phyloP scores from a whole-genome alignment of 2,797 vertebrate species.

The Staurois parvus region DNA sequence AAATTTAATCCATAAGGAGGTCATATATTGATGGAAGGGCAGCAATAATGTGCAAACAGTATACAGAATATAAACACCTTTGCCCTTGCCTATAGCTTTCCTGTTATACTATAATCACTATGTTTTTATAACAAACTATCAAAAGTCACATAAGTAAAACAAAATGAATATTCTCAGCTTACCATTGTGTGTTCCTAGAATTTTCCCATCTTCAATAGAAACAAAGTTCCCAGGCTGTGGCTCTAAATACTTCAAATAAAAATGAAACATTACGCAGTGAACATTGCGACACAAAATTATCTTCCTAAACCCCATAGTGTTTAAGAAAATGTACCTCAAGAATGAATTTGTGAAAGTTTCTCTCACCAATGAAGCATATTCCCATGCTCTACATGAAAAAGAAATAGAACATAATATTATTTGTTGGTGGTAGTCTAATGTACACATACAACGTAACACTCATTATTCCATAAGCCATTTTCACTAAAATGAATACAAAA shows the following conservation, averaged over 20 bases:
- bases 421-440: background rate
- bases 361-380: conserved; percentile 94
- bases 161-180: conserved; percentile 29
- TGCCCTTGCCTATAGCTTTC: too few species aligned
- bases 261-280: conserved; percentile 6
- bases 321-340: conserved; percentile 81
- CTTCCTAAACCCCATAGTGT: background rate
- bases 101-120: too few species aligned
- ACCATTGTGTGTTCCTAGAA: conserved; percentile 92
- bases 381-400: conserved; percentile 90
- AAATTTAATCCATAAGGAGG: too few species aligned
- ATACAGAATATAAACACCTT: too few species aligned
- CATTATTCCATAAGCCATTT: too few species aligned
- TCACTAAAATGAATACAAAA: background rate
- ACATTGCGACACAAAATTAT: background rate
- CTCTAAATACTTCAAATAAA: conserved; percentile 84
- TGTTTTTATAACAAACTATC: background rate
- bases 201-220: conserved; percentile 87
- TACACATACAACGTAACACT: too few species aligned
- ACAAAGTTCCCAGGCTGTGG: conserved; percentile 90
- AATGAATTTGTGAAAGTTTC: conserved; percentile 92
- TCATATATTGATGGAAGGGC: too few species aligned
- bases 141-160: background rate
- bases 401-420: background rate
- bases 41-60: too few species aligned